These are phyloP conservation scores for Lepus americanus DNA, from an alignment of 2,113 vertebrate genomes.

Conservation along the genomic window DNA sequence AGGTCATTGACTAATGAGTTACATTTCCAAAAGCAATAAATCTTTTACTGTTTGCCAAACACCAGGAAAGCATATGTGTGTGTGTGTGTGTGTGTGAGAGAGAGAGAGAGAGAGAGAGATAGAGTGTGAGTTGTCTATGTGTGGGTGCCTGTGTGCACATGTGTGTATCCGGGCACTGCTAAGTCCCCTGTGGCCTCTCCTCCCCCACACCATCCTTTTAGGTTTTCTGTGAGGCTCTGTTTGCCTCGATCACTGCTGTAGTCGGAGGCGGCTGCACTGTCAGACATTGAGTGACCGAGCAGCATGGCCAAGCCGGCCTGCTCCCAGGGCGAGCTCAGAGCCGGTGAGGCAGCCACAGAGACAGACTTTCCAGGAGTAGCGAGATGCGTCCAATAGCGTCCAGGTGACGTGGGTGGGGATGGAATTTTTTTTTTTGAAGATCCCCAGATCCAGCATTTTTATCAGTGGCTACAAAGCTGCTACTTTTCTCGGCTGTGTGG, in stretches of 20 bases:
- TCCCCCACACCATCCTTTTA: background rate
- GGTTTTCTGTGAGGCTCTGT: too few species aligned
- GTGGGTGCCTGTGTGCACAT: too few species aligned
- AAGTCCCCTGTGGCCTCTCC: rapidly evolving
- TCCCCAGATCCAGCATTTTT: background rate
- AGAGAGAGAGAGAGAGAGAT: too few species aligned
- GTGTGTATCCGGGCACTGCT: too few species aligned
- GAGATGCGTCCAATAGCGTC: background rate
- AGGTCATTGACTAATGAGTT: background rate
- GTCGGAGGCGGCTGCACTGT: too few species aligned
- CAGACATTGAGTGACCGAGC: too few species aligned
- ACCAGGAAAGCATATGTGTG: background rate
- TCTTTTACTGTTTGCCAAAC: background rate
- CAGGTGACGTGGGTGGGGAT: too few species aligned
- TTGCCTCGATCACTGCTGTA: too few species aligned
- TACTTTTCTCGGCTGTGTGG: background rate
- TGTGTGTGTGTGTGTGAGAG: background rate
- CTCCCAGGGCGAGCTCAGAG: background rate
- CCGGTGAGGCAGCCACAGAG: background rate
- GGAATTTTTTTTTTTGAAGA: too few species aligned
- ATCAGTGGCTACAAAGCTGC: background rate
- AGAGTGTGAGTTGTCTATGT: too few species aligned
- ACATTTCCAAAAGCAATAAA: background rate
- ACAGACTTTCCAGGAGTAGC: background rate
- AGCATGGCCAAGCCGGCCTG: too few species aligned